Evolutionary conservation across 1,140 invertebrate genomes (phyloP), one percentile per base, ranked within the genome.

Genomic region (Babylonia areolata): DNA sequence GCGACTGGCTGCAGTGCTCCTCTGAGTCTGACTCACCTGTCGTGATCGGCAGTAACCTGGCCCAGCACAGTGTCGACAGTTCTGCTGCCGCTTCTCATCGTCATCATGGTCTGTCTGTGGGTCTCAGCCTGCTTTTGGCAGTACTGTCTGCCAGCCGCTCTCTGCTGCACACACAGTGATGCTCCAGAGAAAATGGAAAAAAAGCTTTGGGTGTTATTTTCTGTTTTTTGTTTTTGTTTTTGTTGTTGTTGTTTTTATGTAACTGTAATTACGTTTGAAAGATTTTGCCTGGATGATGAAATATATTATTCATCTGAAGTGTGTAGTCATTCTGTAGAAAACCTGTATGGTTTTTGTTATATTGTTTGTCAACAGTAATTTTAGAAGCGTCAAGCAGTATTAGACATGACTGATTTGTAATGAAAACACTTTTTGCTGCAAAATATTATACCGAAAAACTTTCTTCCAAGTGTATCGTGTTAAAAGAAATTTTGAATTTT

Each of bases 1-100:
- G 71, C 3, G 81, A 87, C 46, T 88, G 87, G 88, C 84, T 89
- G 6, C 81, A 85, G 20, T 89, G 88, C 40, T 84, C n/a, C n/a
- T n/a, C n/a, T n/a, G n/a, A n/a, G n/a, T n/a, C 82, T 15, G 78
- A 54, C 42, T 23, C 40, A 5, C 58, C 73, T 11, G 75, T 12
- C 11, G 3, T 1, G 0, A 40, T 33, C 64, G 6, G 33, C n/a
- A 46, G 20, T 39, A 58, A 81, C 35, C 81, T 69, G 23, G 82
- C 82, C 40, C 64, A 73, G 37, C 82, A 84, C 3, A 42, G 35
- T 23, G 15, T 28, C 28, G 2, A n/a, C 5, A 64, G 28, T n/a
- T 64, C 58, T 23, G 23, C 58, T 64, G 17, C 58, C 58, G 23
- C 58, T 64, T 12, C 58, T 23, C 0, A 28, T 23, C 58, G 6